Evolutionary conservation across 2,113 vertebrate genomes (phyloP).

Genomic region (Paradisaea rubra): DNA sequence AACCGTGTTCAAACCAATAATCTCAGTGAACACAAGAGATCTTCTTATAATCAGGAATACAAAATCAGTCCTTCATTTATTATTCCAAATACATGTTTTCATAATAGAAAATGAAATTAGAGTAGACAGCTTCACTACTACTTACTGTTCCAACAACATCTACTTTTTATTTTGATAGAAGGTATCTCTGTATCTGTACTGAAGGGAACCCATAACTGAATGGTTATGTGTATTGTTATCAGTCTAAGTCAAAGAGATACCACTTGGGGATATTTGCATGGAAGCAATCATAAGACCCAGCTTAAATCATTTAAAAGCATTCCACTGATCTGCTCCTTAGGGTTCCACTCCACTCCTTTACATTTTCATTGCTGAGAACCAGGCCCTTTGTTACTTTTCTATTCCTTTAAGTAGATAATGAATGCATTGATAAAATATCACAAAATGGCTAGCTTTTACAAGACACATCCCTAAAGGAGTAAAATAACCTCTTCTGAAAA

Average conservation of each 20-base stretch:
- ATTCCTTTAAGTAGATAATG: neutral
- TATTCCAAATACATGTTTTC: neutral
- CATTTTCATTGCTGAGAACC: neutral
- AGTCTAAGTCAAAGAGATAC: neutral
- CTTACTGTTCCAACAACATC: neutral
- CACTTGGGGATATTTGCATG: neutral
- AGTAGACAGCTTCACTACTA: neutral
- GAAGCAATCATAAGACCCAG: neutral
- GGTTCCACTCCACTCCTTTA: neutral
- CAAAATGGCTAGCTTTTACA: neutral
- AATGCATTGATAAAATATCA: neutral
- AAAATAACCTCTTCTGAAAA: neutral
- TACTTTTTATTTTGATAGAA: neutral
- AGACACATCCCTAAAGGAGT: neutral
- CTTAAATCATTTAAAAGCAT: neutral
- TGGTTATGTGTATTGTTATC: neutral
- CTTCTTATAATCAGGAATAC: neutral
- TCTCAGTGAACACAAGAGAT: neutral
- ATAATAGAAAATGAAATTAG: neutral
- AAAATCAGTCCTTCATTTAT: neutral
- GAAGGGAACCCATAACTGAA: neutral
- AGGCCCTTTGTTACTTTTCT: neutral
- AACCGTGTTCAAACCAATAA: neutral
- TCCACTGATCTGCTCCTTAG: neutral
- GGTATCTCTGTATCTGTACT: neutral